phyloP scores from a whole-genome alignment of 2,888 invertebrate genomes.

The Eremobia ochroleuca region DNA sequence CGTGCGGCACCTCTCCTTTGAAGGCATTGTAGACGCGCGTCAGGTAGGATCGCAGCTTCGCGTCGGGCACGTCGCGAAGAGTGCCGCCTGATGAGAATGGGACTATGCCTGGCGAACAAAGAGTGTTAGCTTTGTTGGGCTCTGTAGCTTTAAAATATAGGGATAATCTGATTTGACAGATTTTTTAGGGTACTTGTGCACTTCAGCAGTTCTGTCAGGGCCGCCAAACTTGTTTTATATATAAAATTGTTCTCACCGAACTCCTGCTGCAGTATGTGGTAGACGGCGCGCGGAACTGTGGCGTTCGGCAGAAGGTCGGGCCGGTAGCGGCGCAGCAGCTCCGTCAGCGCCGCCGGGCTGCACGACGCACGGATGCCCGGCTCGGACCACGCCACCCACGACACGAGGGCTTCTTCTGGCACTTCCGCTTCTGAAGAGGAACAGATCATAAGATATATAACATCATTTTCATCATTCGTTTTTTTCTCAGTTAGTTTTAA shows the following conservation, averaged over 20 bases:
- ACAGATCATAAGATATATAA: background rate
- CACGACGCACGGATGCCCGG: slow-evolving; percentile 79
- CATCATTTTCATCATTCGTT: background rate
- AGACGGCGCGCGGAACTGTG: slow-evolving; percentile 95
- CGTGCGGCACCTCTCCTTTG: slow-evolving; percentile 96
- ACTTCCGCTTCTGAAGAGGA: slow-evolving; percentile 92
- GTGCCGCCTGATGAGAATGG: slow-evolving; percentile 95
- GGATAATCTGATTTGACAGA: background rate
- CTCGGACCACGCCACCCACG: slow-evolving; percentile 93
- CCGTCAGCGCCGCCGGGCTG: slow-evolving; percentile 92
- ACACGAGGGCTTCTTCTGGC: slow-evolving; percentile 94
- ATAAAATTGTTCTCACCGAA: slow-evolving; percentile 90
- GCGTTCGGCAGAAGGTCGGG: slow-evolving; percentile 96
- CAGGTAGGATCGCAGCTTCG: slow-evolving; percentile 95
- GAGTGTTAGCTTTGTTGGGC: background rate
- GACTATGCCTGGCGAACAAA: slow-evolving; percentile 86
- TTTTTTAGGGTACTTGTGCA: too few relatives aligned
- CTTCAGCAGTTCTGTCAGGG: background rate
- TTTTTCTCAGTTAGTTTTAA: background rate
- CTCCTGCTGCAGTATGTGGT: slow-evolving; percentile 96
- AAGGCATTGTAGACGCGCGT: slow-evolving; percentile 97
- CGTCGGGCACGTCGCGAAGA: slow-evolving; percentile 93
- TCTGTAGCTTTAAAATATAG: background rate
- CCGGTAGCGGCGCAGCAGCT: slow-evolving; percentile 95
- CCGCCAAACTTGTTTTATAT: background rate